Evolutionary conservation across 2,888 invertebrate species (phyloP).

Genomic region (Microctonus brassicae): DNA sequence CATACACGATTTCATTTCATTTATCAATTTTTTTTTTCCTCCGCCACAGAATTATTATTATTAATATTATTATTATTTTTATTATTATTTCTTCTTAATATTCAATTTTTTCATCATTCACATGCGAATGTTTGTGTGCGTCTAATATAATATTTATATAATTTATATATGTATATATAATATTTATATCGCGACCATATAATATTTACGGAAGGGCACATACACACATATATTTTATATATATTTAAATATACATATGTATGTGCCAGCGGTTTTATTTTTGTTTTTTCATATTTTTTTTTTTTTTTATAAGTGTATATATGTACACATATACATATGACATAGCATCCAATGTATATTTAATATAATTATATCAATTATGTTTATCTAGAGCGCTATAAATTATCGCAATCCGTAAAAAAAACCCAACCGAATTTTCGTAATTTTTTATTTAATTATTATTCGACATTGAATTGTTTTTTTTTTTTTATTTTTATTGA

Average conservation of each 20-base stretch:
- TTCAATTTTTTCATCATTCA: conserved; percentile 24
- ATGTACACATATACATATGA: conserved; percentile 67
- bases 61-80: conserved; percentile 32
- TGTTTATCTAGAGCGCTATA: conserved; percentile 39
- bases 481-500: conserved; percentile 14
- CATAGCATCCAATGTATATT: conserved; percentile 62
- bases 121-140: conserved; percentile 37
- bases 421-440: conserved; percentile 27
- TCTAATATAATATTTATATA: conserved; percentile 26
- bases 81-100: conserved; percentile 29
- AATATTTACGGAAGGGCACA: conserved; percentile 36
- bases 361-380: conserved; percentile 42
- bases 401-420: conserved; percentile 57
- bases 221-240: conserved; percentile 51
- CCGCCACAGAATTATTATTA: background rate
- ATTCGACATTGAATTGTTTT: conserved; percentile 7
- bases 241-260: conserved; percentile 52
- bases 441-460: conserved; percentile 4
- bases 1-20: conserved; percentile 18
- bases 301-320: too few species aligned
- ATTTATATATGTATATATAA: conserved; percentile 23
- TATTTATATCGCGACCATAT: conserved; percentile 24
- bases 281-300: conserved; percentile 1
- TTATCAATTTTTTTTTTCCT: conserved; percentile 8
- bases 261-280: conserved; percentile 41